Conservation (phyloP, 1,140 invertebrate species). For the Zaprionus vittiger region DNA sequence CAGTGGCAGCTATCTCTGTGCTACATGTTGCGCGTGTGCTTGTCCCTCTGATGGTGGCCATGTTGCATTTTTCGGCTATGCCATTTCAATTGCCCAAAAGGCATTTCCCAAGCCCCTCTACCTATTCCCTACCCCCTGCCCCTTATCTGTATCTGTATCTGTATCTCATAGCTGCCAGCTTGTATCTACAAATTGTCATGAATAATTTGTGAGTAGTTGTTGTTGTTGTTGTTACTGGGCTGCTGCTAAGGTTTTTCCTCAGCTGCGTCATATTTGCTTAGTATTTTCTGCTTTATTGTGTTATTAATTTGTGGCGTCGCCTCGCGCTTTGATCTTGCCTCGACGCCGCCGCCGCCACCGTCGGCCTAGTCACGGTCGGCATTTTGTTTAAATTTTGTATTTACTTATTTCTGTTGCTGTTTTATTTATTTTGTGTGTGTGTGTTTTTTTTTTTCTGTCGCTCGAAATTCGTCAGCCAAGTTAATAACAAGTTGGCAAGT, state of each 20-base stretch:
- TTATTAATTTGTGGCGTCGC: conserved; percentile 73
- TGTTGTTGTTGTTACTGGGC: conserved; percentile 27
- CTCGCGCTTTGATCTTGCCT: conserved; percentile 61
- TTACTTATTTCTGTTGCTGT: conserved; percentile 34
- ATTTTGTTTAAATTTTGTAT: conserved; percentile 63
- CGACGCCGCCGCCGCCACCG: conserved; percentile 30
- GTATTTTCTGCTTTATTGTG: conserved; percentile 58
- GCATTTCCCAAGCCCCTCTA: conserved; percentile 49
- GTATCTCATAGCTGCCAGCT: conserved; percentile 62
- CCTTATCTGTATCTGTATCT: not conserved
- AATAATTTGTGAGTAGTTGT: conserved; percentile 47
- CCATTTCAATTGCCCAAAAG: conserved; percentile 47
- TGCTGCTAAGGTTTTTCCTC: conserved; percentile 36
- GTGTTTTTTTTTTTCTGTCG: conserved; percentile 30
- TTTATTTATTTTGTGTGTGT: conserved; percentile 56
- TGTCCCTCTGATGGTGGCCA: conserved; percentile 66
- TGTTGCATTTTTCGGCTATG: conserved; percentile 64
- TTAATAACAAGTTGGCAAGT: conserved; percentile 69
- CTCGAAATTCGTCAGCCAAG: conserved; percentile 68
- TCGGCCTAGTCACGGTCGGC: conserved; percentile 65
- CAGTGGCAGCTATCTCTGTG: conserved; percentile 15
- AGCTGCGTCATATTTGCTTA: conserved; percentile 39
- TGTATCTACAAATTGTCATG: conserved; percentile 69
- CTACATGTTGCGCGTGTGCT: conserved; percentile 63
- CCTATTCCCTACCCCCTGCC: not conserved